A percentile compares a stretch with the other conserved stretches of the same genome.
Evolutionary conservation across 2,888 invertebrate genomes (phyloP).

Genomic region (Chymomyza caudatula): DNA sequence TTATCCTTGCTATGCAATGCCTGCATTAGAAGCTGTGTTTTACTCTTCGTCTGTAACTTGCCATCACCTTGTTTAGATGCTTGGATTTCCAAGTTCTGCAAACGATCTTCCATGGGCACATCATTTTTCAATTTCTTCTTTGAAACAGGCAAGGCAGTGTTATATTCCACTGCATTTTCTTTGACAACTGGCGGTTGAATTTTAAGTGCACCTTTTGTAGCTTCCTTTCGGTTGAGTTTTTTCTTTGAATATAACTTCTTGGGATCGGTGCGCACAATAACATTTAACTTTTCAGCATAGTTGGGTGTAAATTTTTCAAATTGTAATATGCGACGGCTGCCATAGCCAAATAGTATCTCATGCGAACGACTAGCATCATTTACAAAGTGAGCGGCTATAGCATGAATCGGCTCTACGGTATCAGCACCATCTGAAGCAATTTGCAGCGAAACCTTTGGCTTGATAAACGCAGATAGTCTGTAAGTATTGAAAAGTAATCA

Average conservation of each 20-base stretch:
- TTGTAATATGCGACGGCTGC: conserved; percentile 79
- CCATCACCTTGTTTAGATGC: conserved; percentile 68
- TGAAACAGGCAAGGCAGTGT: conserved; percentile 58
- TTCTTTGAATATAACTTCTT: conserved; percentile 59
- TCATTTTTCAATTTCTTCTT: conserved; percentile 72
- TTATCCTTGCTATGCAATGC: conserved; percentile 92
- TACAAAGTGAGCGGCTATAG: conserved; percentile 78
- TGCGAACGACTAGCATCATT: conserved; percentile 71
- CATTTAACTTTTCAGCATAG: conserved; percentile 79
- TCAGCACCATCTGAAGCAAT: conserved; percentile 81
- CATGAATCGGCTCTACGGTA: conserved; percentile 80
- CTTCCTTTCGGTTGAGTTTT: conserved; percentile 37
- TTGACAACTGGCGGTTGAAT: conserved; percentile 65
- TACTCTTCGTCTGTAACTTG: conserved; percentile 83
- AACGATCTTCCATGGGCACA: conserved; percentile 87
- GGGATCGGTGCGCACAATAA: conserved; percentile 75
- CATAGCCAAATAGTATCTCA: conserved; percentile 81
- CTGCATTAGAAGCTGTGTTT: conserved; percentile 89
- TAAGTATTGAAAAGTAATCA: background rate
- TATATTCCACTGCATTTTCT: conserved; percentile 69
- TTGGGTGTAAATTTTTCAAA: conserved; percentile 82
- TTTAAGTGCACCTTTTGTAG: conserved; percentile 56
- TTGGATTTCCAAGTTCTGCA: conserved; percentile 87
- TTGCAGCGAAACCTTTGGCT: conserved; percentile 82
- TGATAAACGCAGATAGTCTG: conserved; percentile 79